Evolutionary conservation across 2,797 vertebrate genomes (phyloP).

Genomic region (Trachurus trachurus): DNA sequence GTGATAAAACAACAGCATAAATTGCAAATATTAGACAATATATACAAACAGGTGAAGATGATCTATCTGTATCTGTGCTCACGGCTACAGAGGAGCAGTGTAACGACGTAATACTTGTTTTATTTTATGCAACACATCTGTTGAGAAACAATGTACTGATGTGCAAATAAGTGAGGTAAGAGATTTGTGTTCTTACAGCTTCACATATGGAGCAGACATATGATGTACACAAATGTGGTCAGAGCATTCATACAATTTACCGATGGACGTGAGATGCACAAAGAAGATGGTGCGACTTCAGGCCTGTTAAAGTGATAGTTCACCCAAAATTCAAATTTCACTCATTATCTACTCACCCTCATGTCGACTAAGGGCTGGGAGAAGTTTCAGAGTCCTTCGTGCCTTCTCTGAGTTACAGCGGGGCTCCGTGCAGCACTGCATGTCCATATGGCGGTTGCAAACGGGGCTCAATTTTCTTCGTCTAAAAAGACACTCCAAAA

Average conservation of each 20-base stretch:
- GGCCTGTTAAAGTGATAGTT: no score
- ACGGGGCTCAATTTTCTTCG: no score
- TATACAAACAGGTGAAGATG: slow-evolving; percentile 1
- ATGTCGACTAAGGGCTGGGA: no score
- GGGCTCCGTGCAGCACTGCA: no score
- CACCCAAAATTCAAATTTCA: no score
- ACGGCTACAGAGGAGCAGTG: not conserved
- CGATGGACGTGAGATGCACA: slow-evolving; percentile 17
- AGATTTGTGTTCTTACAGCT: slow-evolving; percentile 27
- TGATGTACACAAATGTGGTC: slow-evolving; percentile 36
- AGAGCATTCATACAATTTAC: slow-evolving; percentile 4
- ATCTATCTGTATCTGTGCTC: slow-evolving; percentile 15
- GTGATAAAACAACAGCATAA: slow-evolving; percentile 18
- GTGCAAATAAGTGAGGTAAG: slow-evolving; percentile 28
- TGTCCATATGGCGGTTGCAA: no score
- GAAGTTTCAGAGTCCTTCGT: no score
- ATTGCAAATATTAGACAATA: slow-evolving; percentile 5
- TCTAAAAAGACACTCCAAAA: no score
- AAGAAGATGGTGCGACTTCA: slow-evolving; percentile 18
- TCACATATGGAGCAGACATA: slow-evolving; percentile 59
- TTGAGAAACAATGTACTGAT: slow-evolving; percentile 45
- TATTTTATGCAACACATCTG: slow-evolving; percentile 37
- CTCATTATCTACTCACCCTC: no score
- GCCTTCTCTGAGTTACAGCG: no score
- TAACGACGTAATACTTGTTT: slow-evolving; percentile 2